phyloP scores from a whole-genome alignment of 2,113 vertebrate species.

The Chascanopsetta lugubris region DNA sequence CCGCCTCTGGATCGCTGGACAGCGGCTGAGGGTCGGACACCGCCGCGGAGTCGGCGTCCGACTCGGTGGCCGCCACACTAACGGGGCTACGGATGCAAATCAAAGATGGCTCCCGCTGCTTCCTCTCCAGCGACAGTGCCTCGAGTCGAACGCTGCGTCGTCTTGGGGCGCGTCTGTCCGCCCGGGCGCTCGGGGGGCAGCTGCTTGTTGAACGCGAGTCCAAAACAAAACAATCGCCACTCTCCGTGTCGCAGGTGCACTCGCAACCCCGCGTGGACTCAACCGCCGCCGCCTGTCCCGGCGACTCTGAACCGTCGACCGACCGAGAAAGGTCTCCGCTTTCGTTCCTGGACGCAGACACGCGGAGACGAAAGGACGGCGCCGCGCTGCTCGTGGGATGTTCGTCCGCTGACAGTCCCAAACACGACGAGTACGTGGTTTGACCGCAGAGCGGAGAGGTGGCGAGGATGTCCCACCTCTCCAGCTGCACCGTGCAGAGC shows the following conservation, averaged over 20 bases:
- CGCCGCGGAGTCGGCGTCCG: neutral
- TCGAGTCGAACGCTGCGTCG: conserved; percentile 11
- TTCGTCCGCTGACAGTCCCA: conserved; percentile 21
- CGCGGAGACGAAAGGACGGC: neutral
- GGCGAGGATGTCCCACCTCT: conserved; percentile 40
- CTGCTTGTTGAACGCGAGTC: neutral
- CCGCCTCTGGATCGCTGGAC: neutral
- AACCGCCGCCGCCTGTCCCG: neutral
- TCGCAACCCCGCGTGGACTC: too few relatives aligned
- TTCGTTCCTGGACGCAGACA: neutral
- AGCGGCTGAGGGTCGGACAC: neutral
- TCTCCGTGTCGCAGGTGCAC: conserved; percentile 3
- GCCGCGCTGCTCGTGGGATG: neutral
- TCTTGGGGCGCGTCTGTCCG: conserved; percentile 2
- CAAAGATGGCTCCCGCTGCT: neutral
- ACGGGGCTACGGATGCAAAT: neutral
- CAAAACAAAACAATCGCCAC: conserved; percentile 11
- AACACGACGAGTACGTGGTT: conserved; percentile 49
- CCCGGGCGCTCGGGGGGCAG: neutral
- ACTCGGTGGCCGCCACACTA: neutral
- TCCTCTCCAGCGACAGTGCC: neutral
- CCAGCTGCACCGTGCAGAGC: conserved; percentile 55
- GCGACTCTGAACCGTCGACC: neutral
- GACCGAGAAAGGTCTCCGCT: neutral
- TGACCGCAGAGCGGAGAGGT: conserved; percentile 27